Percentiles rank a stretch among this genome's conserved stretches.
Conservation (phyloP, 30 jellyfish, hydroid and myxozoan species). For the Sanderia malayensis region DNA sequence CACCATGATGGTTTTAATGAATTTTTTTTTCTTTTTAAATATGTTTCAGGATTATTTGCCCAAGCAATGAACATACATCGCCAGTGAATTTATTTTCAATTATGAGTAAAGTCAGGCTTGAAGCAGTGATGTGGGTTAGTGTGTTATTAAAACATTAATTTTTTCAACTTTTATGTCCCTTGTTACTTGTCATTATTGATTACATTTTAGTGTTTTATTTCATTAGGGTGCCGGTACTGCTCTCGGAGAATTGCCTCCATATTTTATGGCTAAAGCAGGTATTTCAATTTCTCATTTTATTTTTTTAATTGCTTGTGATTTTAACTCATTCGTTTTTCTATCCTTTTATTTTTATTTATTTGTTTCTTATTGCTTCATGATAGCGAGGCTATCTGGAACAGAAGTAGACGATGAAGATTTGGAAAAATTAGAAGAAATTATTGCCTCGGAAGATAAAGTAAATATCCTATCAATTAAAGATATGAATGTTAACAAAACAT, state of each 20-base stretch:
- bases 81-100: slow-evolving; percentile 81
- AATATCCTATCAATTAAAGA: too few relatives aligned
- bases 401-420: slow-evolving; percentile 95
- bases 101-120: slow-evolving; percentile 92
- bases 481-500: too few relatives aligned
- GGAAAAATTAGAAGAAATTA: slow-evolving; percentile 92
- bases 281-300: background rate
- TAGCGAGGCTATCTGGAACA: slow-evolving; percentile 96
- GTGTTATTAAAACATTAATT: background rate
- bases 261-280: slow-evolving; percentile 99
- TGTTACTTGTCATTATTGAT: too few relatives aligned
- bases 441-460: slow-evolving; percentile 87
- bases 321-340: background rate
- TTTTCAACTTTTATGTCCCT: too few relatives aligned
- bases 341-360: background rate
- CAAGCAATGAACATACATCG: slow-evolving; percentile 62
- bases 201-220: too few relatives aligned
- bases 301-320: too few relatives aligned
- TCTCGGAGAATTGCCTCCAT: slow-evolving; percentile 98
- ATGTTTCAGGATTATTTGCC: slow-evolving; percentile 77
- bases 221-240: slow-evolving; percentile 99
- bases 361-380: slow-evolving; percentile 1
- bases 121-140: slow-evolving; percentile 99
- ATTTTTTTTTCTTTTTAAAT: too few relatives aligned
- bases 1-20: too few relatives aligned